A percentile compares a stretch with the other conserved stretches of the same genome.
Evolutionary conservation across 2,888 invertebrate species (phyloP).

Genomic region (Drosophila mimica): DNA sequence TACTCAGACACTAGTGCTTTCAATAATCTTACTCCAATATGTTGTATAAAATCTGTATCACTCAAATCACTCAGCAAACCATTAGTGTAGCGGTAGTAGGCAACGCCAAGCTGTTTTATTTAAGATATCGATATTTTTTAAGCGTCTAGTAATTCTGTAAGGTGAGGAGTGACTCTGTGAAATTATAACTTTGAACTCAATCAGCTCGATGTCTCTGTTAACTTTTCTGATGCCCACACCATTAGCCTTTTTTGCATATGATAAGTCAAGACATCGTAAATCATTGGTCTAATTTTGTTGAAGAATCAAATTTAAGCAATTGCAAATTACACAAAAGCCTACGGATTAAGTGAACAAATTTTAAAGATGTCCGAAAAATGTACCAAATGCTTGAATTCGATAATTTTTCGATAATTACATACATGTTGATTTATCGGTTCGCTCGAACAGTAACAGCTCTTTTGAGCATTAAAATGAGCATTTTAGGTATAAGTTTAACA

Average conservation of each 20-base stretch:
- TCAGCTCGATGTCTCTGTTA: background rate
- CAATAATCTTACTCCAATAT: background rate
- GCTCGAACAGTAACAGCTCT: slow-evolving; percentile 30
- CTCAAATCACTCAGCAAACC: background rate
- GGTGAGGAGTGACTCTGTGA: background rate
- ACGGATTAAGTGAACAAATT: background rate
- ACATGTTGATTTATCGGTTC: background rate
- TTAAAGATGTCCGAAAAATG: background rate
- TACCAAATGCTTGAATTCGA: slow-evolving; percentile 8
- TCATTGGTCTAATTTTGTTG: background rate
- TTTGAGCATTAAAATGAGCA: slow-evolving; percentile 31
- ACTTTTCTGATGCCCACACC: background rate
- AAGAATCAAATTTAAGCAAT: background rate
- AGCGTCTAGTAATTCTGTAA: background rate
- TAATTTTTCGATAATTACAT: slow-evolving; percentile 3
- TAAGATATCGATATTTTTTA: background rate
- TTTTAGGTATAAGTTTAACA: slow-evolving; percentile 33
- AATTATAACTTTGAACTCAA: background rate
- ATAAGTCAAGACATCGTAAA: background rate
- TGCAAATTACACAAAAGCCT: background rate
- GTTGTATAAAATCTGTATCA: background rate
- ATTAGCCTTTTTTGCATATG: background rate
- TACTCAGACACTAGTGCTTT: background rate
- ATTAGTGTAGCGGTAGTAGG: background rate
- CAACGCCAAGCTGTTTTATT: background rate